A percentile compares a stretch with the other conserved stretches of the same genome.
Conservation (phyloP, 1,140 invertebrate genomes). For the Danaus melanippus region DNA sequence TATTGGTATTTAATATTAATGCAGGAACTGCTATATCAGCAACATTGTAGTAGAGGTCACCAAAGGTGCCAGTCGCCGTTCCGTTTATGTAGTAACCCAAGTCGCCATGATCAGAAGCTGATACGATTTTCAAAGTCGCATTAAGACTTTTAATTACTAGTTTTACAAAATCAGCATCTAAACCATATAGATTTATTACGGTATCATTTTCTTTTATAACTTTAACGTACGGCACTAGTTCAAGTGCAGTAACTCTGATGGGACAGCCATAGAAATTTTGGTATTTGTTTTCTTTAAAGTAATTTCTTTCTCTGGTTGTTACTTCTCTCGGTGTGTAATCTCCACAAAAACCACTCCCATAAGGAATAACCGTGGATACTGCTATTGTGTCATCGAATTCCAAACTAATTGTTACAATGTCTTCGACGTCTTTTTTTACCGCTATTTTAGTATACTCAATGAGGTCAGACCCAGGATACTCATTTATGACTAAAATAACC, state of each 20-base stretch:
- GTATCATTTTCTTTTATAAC: slow-evolving; percentile 21
- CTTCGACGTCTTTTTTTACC: slow-evolving; percentile 31
- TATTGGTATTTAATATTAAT: slow-evolving; percentile 21
- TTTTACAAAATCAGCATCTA: slow-evolving; percentile 32
- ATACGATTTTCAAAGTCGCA: slow-evolving; percentile 28
- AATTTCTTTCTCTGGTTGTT: slow-evolving; percentile 8
- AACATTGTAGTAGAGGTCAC: slow-evolving; percentile 24
- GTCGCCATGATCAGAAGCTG: slow-evolving; percentile 10
- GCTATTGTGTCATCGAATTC: slow-evolving; percentile 17
- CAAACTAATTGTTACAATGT: slow-evolving; percentile 32
- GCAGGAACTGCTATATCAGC: slow-evolving; percentile 35
- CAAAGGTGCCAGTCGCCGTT: slow-evolving; percentile 19
- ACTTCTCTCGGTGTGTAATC: slow-evolving; percentile 27
- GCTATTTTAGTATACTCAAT: slow-evolving; percentile 28
- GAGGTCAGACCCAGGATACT: slow-evolving; percentile 4
- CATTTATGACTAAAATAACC: slow-evolving; percentile 29
- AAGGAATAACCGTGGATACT: slow-evolving; percentile 36
- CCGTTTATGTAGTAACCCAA: slow-evolving; percentile 19
- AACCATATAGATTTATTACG: slow-evolving; percentile 24
- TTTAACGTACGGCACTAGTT: slow-evolving; percentile 28
- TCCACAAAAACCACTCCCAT: slow-evolving; percentile 27
- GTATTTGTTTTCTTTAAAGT: slow-evolving; percentile 38
- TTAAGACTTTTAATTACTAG: slow-evolving; percentile 31
- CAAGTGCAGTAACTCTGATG: slow-evolving; percentile 25
- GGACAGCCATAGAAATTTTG: slow-evolving; percentile 41